Evolutionary conservation across 2,113 vertebrate species (phyloP), one percentile per base, ranked within the genome.

Genomic region (Shinisaurus crocodilurus): DNA sequence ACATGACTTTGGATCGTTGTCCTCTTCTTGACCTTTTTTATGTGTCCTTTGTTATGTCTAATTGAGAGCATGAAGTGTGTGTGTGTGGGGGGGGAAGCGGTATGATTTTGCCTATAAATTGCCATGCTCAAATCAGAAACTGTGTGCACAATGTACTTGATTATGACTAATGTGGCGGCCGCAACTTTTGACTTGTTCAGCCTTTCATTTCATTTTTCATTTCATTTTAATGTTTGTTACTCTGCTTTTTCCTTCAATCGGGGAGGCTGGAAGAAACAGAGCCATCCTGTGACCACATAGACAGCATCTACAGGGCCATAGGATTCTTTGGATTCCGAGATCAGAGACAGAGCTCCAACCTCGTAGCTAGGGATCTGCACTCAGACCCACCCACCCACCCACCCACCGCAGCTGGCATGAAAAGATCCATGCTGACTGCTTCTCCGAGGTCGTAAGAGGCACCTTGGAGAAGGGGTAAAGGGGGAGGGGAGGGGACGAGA

Each of bases 1-100:
- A 70, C 87, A 0, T 13, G 7, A n/a, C 0, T 0, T 89, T 40
- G 54, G 20, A 27, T 45, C 3, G 25, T 37, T 63, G 29, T 6
- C 23, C 1, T 0, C 0, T 67, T 3, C 82, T 5, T 90, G 3
- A 0, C 0, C 63, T 3, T 81, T 23, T 85, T 85, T 25, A n/a
- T 57, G 0, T 88, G 5, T 18, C 1, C 13, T 29, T 40, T 45
- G 48, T 54, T 91, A 13, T 13, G 0, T 34, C 65, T 87, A 43
- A 0, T 13, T 85, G 69, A 37, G 60, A 84, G 37, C 77, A 12
- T n/a, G 2, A 70, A 5, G 2, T 7, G 69, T 50, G 6, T 45
- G 12, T 18, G 1, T 32, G 45, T 10, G 25, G 25, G 25, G 0
- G 2, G 29, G 32, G 6, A 29, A 82, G 29, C 37, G 5, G 6